These are phyloP conservation scores for Ariopsis seemanni DNA, from an alignment of 2,113 vertebrate species.

Conservation along the genomic window DNA sequence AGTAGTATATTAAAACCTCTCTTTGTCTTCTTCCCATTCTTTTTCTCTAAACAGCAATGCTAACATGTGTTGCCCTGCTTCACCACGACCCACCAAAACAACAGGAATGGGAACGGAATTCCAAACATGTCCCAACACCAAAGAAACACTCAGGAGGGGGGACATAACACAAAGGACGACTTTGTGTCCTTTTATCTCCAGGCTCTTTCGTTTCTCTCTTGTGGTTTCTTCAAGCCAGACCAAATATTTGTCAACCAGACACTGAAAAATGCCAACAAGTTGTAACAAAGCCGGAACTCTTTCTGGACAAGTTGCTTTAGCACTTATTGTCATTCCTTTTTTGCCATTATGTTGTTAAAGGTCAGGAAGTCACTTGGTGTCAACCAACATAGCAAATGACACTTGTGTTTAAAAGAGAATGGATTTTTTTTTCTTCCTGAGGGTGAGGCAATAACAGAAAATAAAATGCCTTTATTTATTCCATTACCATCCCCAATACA, in stretches of 20 bases:
- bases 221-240: slow-evolving; percentile 13
- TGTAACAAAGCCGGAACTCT: neutral
- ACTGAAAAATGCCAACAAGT: slow-evolving; percentile 29
- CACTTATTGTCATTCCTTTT: neutral
- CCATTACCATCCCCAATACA: neutral
- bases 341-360: neutral
- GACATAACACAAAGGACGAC: slow-evolving; percentile 34
- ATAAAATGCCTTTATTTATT: neutral
- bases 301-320: slow-evolving; percentile 26
- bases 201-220: neutral
- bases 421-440: neutral
- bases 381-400: neutral
- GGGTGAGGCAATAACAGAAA: neutral
- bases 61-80: slow-evolving; percentile 32
- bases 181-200: slow-evolving; percentile 28
- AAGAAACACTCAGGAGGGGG: slow-evolving; percentile 35
- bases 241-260: slow-evolving; percentile 58
- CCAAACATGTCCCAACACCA: slow-evolving; percentile 47
- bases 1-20: slow-evolving; percentile 20
- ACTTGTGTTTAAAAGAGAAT: neutral
- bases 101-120: slow-evolving; percentile 53
- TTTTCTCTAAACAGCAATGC: slow-evolving; percentile 36
- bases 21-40: slow-evolving; percentile 24
- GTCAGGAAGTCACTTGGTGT: neutral
- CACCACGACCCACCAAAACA: slow-evolving; percentile 48